Base-by-base conservation (phyloP, 2,888 invertebrate species). In the Phasia obesa region DNA sequence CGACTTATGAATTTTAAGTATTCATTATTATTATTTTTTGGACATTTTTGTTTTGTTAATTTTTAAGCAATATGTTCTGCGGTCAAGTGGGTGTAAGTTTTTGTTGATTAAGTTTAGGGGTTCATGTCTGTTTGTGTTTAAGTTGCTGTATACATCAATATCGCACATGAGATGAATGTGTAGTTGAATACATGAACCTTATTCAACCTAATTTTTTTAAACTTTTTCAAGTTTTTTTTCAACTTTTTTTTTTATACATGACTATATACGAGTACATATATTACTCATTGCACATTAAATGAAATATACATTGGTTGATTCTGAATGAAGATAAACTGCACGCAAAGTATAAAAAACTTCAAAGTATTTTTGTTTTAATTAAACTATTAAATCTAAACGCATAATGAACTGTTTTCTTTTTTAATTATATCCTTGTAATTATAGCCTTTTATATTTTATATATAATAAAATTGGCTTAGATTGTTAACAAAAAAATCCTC, bases 221-320 rank as follows among this genome's bases (percentile, higher is more conserved):
- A 38, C 6, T 17, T 42, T 67, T 69, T 53, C 69, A 13, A 13
- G 21, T 69, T 3, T 53, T 7, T 35, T 59, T 0, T 44, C 21
- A 23, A 38, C 51, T 17, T 15, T 17, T 15, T 15, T 70, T 11
- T 59, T 38, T 62, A 6, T 38, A 55, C 55, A 47, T 38, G 25
- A 57, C 44, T n/a, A n/a, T n/a, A n/a, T n/a, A n/a, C n/a, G n/a
- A 25, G 44, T 53, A 21, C 53, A 13, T 69, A 13, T 69, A 55
- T n/a, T 44, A 13, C 17, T 19, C 15, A 21, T 9, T 44, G 35
- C 9, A 53, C 60, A 69, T 75, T 53, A 74, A 78, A 71, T 17
- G 70, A 75, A 70, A 79, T 79, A 70, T 71, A 79, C 78, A 83
- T 83, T 75, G 75, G 78, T 70, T 83, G 70, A 71, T 75, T 83